Percentiles rank a stretch among this genome's conserved stretches.
Evolutionary conservation across 30 jellyfish, hydroid and myxozoan species (phyloP).

Genomic region (Hydractinia echinata): DNA sequence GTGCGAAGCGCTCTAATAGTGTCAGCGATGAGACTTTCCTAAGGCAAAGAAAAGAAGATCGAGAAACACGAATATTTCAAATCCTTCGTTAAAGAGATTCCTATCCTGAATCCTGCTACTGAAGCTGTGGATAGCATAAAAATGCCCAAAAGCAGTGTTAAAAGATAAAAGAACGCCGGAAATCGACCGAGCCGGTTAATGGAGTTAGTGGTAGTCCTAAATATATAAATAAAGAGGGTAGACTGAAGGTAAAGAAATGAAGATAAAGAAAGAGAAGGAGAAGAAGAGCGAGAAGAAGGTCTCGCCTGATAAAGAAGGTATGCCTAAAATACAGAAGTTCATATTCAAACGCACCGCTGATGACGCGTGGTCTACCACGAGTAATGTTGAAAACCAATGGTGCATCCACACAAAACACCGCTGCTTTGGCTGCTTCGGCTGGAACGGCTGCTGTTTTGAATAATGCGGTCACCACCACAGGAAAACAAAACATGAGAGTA

Average conservation of each 20-base stretch:
- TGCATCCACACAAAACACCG: background rate
- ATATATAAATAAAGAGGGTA: constrained; percentile 50
- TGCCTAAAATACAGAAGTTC: constrained; percentile 71
- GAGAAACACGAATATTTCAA: constrained; percentile 41
- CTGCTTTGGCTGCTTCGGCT: background rate
- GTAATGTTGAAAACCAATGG: constrained; percentile 35
- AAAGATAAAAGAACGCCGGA: constrained; percentile 64
- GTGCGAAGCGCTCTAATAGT: constrained; percentile 42
- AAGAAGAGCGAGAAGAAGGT: background rate
- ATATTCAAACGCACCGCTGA: constrained; percentile 75
- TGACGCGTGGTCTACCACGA: constrained; percentile 48
- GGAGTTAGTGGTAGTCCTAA: constrained; percentile 11
- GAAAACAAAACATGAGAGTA: constrained; percentile 15
- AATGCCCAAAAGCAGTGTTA: constrained; percentile 13
- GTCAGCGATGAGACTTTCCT: constrained; percentile 55
- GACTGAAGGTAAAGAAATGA: constrained; percentile 58
- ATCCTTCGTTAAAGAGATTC: constrained; percentile 51
- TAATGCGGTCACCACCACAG: background rate
- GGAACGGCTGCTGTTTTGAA: background rate
- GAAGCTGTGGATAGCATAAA: constrained; percentile 24
- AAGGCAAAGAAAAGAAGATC: constrained; percentile 68
- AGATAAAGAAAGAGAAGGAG: constrained; percentile 39
- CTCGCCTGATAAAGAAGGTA: constrained; percentile 31
- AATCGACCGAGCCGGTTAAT: constrained; percentile 42
- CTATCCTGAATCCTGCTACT: constrained; percentile 57